phyloP scores from a whole-genome alignment of 2,888 invertebrate genomes.

The Myopa tessellatipennis region DNA sequence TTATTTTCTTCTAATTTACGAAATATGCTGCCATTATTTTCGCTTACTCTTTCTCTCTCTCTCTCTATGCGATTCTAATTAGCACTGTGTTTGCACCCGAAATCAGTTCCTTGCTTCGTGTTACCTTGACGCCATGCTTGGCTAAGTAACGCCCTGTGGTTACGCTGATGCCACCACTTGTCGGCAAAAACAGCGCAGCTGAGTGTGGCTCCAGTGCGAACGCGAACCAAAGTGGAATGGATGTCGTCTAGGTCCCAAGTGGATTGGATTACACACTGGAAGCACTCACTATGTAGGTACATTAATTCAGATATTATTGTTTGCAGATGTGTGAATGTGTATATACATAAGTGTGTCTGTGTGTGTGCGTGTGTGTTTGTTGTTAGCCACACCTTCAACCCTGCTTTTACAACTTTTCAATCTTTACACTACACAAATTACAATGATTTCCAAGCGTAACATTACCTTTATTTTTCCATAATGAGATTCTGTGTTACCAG shows the following conservation, averaged over 20 bases:
- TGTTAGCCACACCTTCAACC: neutral
- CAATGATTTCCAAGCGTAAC: too few relatives aligned
- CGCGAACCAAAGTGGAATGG: neutral
- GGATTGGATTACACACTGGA: neutral
- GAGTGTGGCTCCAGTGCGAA: neutral
- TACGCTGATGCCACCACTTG: neutral
- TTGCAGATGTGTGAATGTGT: slow-evolving; percentile 5
- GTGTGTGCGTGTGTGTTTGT: neutral
- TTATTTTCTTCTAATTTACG: neutral
- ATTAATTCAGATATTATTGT: neutral
- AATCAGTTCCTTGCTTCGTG: neutral
- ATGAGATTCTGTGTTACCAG: too few relatives aligned
- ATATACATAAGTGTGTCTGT: neutral
- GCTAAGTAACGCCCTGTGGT: neutral
- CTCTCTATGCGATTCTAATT: neutral
- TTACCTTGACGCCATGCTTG: neutral
- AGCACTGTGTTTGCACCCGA: neutral
- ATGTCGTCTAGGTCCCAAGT: neutral
- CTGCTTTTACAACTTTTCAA: too few relatives aligned
- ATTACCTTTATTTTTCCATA: too few relatives aligned
- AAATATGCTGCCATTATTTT: neutral
- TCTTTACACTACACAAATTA: too few relatives aligned
- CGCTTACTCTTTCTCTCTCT: too few relatives aligned
- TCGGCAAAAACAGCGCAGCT: neutral
- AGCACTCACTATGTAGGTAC: neutral